These are phyloP conservation scores for Squalus acanthias DNA, from an alignment of 2,797 vertebrate species.

Conservation along the genomic window DNA sequence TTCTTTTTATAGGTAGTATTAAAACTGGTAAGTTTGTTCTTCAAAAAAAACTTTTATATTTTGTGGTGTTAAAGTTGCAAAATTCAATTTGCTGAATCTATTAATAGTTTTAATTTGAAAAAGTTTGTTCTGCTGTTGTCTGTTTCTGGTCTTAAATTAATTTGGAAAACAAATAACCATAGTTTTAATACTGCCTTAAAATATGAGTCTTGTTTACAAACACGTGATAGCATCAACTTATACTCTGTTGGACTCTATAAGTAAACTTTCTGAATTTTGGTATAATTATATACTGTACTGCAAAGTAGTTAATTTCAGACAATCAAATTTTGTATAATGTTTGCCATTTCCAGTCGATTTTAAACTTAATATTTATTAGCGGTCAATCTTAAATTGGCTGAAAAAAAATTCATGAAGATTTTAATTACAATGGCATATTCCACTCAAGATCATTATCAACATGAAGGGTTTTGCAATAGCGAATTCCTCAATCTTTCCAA, in stretches of 20 bases:
- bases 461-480: background rate
- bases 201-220: background rate
- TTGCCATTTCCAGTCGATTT: background rate
- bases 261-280: background rate
- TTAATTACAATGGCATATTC: background rate
- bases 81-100: background rate
- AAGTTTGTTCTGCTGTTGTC: background rate
- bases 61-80: background rate
- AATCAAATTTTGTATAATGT: background rate
- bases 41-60: background rate
- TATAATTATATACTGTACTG: background rate
- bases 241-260: background rate
- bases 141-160: background rate
- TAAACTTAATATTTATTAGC: background rate
- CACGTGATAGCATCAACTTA: background rate
- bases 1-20: constrained; percentile 17
- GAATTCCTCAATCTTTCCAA: background rate
- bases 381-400: background rate
- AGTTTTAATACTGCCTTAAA: background rate
- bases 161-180: background rate
- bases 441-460: background rate
- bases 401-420: background rate
- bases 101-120: background rate
- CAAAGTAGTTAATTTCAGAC: background rate
- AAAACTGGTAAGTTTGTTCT: constrained; percentile 35